Conservation (phyloP, 2,113 vertebrate species). For the Pygoscelis adeliae region DNA sequence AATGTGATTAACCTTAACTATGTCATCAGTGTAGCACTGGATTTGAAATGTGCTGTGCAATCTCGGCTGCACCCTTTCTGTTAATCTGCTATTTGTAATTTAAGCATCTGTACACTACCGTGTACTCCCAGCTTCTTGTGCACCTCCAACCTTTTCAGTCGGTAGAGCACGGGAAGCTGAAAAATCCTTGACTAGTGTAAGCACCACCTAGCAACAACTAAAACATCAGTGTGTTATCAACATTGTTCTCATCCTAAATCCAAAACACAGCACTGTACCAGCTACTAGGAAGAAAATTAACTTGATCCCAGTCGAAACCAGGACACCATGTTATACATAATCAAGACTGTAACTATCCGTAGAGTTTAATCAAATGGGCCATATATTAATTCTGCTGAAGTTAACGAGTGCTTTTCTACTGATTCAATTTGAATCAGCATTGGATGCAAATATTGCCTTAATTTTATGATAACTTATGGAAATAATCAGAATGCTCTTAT, state of each 20-base stretch:
- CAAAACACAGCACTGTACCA: too few relatives aligned
- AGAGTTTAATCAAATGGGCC: background rate
- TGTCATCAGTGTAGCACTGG: background rate
- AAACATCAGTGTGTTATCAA: too few relatives aligned
- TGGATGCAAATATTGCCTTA: background rate
- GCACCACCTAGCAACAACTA: too few relatives aligned
- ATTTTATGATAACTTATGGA: background rate
- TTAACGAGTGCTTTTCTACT: background rate
- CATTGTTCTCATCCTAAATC: too few relatives aligned
- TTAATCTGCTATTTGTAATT: background rate
- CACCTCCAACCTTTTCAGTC: too few relatives aligned
- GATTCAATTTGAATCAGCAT: background rate
- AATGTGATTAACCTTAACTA: constrained; percentile 17
- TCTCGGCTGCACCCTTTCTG: background rate
- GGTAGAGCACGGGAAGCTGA: too few relatives aligned
- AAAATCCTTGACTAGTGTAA: too few relatives aligned
- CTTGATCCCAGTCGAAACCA: too few relatives aligned
- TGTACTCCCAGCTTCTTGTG: too few relatives aligned
- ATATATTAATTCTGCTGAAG: background rate
- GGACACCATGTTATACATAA: background rate
- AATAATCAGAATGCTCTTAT: background rate
- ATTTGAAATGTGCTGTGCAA: background rate
- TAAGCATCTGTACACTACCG: background rate
- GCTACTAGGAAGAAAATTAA: too few relatives aligned
- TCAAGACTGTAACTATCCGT: background rate